A percentile compares a stretch with the other conserved stretches of the same genome.
Evolutionary conservation across 1,140 invertebrate species (phyloP).

Genomic region (Macrobrachium rosenbergii): DNA sequence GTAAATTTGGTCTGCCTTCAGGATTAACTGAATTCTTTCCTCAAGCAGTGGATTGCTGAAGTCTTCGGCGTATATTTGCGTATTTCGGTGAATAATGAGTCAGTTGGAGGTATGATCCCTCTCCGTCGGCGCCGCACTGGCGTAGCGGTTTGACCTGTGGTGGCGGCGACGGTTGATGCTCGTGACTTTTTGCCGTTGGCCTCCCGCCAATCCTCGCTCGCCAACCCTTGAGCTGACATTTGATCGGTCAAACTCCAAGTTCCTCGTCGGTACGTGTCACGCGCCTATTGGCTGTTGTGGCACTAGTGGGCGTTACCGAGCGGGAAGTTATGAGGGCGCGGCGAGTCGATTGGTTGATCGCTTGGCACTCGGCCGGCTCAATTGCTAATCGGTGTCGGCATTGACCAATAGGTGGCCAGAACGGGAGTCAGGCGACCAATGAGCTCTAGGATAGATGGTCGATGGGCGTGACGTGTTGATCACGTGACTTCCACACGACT

Average conservation of each 20-base stretch:
- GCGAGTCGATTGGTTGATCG: slow-evolving; percentile 47
- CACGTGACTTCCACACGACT: neutral
- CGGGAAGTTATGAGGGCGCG: neutral
- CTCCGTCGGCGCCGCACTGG: neutral
- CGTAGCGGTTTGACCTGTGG: slow-evolving; percentile 28
- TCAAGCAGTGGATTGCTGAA: too few relatives aligned
- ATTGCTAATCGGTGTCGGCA: slow-evolving; percentile 45
- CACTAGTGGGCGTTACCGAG: slow-evolving; percentile 39
- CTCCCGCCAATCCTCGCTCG: slow-evolving; percentile 45
- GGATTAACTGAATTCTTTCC: too few relatives aligned
- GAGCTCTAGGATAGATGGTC: slow-evolving; percentile 48
- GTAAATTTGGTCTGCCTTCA: too few relatives aligned
- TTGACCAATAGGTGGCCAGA: slow-evolving; percentile 39
- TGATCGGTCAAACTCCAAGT: slow-evolving; percentile 61
- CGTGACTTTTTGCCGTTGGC: slow-evolving; percentile 48
- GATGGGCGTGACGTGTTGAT: slow-evolving; percentile 58
- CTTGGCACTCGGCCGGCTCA: slow-evolving; percentile 44
- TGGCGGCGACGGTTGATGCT: slow-evolving; percentile 17
- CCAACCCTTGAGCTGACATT: slow-evolving; percentile 62
- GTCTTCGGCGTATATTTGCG: neutral
- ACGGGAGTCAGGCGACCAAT: slow-evolving; percentile 58
- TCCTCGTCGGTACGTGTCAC: slow-evolving; percentile 24
- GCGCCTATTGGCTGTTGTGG: slow-evolving; percentile 42
- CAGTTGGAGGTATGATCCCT: too few relatives aligned
- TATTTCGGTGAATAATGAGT: neutral